These are phyloP conservation scores for Nephotettix cincticeps DNA, from an alignment of 1,140 invertebrate species.

Conservation along the genomic window DNA sequence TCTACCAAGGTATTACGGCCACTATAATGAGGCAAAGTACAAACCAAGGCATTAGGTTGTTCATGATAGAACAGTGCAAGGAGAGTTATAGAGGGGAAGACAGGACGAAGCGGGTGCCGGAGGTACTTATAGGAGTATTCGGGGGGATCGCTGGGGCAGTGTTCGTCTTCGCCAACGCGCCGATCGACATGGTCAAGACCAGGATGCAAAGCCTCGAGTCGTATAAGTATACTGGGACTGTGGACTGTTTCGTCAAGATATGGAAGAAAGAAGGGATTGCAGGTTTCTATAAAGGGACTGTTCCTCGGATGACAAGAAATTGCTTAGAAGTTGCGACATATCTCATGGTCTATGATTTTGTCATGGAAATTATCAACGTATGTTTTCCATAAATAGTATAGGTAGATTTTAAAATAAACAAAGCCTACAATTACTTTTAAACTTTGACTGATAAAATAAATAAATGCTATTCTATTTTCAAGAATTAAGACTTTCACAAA, in stretches of 20 bases:
- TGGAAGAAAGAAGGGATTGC: constrained; percentile 89
- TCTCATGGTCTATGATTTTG: constrained; percentile 97
- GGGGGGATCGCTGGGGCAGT: constrained; percentile 93
- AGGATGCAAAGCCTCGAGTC: constrained; percentile 87
- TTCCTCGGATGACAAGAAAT: constrained; percentile 93
- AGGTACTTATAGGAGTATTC: constrained; percentile 79
- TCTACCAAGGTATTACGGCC: constrained; percentile 93
- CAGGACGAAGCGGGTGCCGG: constrained; percentile 77
- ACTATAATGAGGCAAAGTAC: constrained; percentile 98
- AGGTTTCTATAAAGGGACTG: constrained; percentile 99
- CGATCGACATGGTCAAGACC: constrained; percentile 98
- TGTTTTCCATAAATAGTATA: too few relatives aligned
- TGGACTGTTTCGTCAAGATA: constrained; percentile 89
- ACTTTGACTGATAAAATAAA: too few relatives aligned
- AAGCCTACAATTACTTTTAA: too few relatives aligned
- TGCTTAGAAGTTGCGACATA: constrained; percentile 99
- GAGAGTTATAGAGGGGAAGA: constrained; percentile 90
- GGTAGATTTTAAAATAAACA: too few relatives aligned
- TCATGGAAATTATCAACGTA: constrained; percentile 92
- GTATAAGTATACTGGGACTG: constrained; percentile 91
- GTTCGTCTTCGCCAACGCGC: constrained; percentile 98
- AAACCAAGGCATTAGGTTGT: constrained; percentile 98
- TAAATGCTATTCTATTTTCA: too few relatives aligned
- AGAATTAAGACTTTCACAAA: too few relatives aligned
- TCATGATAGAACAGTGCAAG: constrained; percentile 94